Evolutionary conservation across 2,113 vertebrate species (phyloP), one percentile per base, ranked within the genome.

Genomic region (Rafetus swinhoei): DNA sequence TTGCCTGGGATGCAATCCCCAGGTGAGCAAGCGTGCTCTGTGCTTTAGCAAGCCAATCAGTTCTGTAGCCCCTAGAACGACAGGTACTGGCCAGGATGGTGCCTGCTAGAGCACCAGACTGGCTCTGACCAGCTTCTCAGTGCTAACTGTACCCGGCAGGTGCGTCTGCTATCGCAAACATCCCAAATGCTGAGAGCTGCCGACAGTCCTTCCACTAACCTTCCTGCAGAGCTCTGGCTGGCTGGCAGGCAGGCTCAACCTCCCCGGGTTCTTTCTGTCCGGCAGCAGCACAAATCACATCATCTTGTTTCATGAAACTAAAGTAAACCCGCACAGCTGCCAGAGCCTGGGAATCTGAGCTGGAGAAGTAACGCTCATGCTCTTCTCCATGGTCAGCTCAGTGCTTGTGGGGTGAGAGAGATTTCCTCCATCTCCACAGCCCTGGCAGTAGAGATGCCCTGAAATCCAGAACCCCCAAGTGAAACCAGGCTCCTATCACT

Each of bases 11-110:
- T 60, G 90, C 55, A 62, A 79, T 90, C 80, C 86, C 94, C 53
- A 21, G 5, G 65, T 12, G 14, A 45, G 12, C 29, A 69, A 29
- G 27, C 39, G 91, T 54, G 84, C 69, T 93, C 95, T 97, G 97
- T 97, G 97, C 97, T 95, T 95, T 97, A 97, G 97, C 97, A 97
- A 95, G 94, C 27, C 96, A 86, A 97, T 97, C 97, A 84, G 92
- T 45, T 25, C 62, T 13, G 54, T 56, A 91, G 59, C 3, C 92
- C 97, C 90, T 72, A 35, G 16, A 93, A 45, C 45, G 45, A 45
- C 45, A 45, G 45, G 45, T 94, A 93, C 95, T 81, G 69, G 95
- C 94, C 93, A 86, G 94, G 95, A 95, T 96, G 94, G 96, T 94
- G 88, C 93, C 92, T 96, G 96, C 74, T 95, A 74, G 92, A 95